Evolutionary conservation across 2,888 invertebrate genomes (phyloP).

Genomic region (Diplazon laetatorius): DNA sequence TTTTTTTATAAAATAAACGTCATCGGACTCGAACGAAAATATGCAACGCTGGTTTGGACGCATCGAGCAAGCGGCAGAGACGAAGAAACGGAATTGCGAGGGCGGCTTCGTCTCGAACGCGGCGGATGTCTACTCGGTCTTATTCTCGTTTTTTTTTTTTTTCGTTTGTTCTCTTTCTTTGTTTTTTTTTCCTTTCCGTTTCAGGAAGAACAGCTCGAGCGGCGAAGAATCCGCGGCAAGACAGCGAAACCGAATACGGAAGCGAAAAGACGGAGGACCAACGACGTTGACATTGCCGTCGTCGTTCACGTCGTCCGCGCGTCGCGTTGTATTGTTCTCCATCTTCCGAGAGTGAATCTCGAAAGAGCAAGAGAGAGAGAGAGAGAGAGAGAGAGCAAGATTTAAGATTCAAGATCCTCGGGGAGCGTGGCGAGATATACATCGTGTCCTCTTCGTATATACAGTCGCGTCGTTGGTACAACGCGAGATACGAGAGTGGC

Average conservation of each 20-base stretch:
- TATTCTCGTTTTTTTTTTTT: too few relatives aligned
- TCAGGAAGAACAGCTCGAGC: constrained; percentile 11
- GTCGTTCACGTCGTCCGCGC: constrained; percentile 16
- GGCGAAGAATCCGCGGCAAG: background rate
- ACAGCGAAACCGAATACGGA: constrained; percentile 21
- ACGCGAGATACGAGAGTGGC: constrained; percentile 31
- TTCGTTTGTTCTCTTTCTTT: too few relatives aligned
- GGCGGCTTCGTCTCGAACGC: too few relatives aligned
- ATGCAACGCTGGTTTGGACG: too few relatives aligned
- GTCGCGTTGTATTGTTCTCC: constrained; percentile 15
- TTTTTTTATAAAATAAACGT: too few relatives aligned
- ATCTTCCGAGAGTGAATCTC: constrained; percentile 47
- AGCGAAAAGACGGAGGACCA: constrained; percentile 28
- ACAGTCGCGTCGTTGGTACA: constrained; percentile 28
- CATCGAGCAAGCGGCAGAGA: too few relatives aligned
- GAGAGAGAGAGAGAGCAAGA: constrained; percentile 53
- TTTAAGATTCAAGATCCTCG: constrained; percentile 62
- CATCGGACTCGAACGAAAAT: too few relatives aligned
- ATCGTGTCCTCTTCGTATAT: constrained; percentile 44
- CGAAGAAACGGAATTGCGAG: too few relatives aligned
- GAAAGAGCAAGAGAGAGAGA: too few relatives aligned
- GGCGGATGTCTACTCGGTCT: constrained; percentile 8
- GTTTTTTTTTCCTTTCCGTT: too few relatives aligned
- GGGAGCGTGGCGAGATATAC: constrained; percentile 59
- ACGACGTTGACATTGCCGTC: constrained; percentile 26